Percentiles rank a stretch among this genome's conserved stretches.
Evolutionary conservation across 2,888 invertebrate species (phyloP).

Genomic region (Argyresthia goedartella): DNA sequence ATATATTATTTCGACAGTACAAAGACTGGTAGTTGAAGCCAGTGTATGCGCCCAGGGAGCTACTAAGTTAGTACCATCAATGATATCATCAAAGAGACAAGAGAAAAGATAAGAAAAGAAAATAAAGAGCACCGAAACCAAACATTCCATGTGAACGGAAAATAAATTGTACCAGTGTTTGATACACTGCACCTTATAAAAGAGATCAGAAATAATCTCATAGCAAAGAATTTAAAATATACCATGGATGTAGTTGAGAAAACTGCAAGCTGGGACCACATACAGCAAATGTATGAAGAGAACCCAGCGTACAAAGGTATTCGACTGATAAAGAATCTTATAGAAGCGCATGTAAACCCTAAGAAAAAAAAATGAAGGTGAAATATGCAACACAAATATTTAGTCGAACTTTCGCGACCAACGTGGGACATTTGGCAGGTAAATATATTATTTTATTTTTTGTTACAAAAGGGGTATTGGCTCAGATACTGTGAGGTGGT

Average conservation of each 20-base stretch:
- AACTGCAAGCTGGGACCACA: conserved; percentile 9
- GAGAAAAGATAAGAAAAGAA: neutral
- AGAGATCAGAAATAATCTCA: conserved; percentile 12
- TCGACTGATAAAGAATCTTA: conserved; percentile 10
- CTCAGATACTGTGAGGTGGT: too few relatives aligned
- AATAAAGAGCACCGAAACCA: conserved; percentile 1
- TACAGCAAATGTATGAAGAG: conserved; percentile 3
- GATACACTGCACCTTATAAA: conserved; percentile 12
- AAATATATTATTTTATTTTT: conserved; percentile 2
- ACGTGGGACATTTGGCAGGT: conserved; percentile 8
- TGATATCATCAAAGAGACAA: conserved; percentile 7
- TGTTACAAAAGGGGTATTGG: neutral
- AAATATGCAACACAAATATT: conserved; percentile 10
- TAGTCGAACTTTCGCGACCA: conserved; percentile 7
- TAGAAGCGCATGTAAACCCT: conserved; percentile 6
- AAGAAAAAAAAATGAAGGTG: conserved; percentile 12
- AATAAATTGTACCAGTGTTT: conserved; percentile 9
- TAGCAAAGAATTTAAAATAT: conserved; percentile 8
- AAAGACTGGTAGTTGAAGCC: neutral
- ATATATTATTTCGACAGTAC: neutral
- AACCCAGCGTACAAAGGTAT: conserved; percentile 10
- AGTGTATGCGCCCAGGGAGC: conserved; percentile 10
- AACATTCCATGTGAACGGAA: conserved; percentile 6
- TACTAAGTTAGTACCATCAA: conserved; percentile 8
- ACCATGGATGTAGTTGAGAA: neutral